Evolutionary conservation across 2,888 invertebrate species (phyloP), one percentile per base, ranked within the genome.

Genomic region (Leistus spinibarbis): DNA sequence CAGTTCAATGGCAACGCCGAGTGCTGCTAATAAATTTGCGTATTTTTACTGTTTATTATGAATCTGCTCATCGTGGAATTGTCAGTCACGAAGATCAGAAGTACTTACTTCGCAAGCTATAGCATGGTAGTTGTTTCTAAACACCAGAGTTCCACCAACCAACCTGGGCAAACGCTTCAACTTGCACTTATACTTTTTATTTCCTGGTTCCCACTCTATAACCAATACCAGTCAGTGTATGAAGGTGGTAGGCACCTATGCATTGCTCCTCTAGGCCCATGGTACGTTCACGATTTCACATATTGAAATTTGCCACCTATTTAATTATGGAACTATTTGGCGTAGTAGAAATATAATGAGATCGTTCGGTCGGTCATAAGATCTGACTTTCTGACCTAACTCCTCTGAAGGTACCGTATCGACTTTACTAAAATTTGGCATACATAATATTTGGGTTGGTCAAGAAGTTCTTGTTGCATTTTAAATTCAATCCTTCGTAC

Each of bases 71-170:
- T 17, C 16, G 64, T 23, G 16, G 27, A 20, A 64, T 22, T 23
- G 64, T 64, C 64, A 64, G 64, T 64, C 64, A 64, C 27, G 64
- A 60, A 60, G 60, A 60, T 19, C 60, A 40, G 40, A 40, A 40
- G 40, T 40, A 10, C 40, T 40, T 40, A 10, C 40, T 40, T 5
- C 40, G 40, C 13, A 40, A 40, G 13, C 40, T 40, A 40, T 40
- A 40, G 40, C 19, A 22, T 60, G 60, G 60, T 60, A 60, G 60
- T 60, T 60, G 60, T 60, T 40, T 40, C 40, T 40, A 40, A 40
- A 40, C 40, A 40, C 40, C 40, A 40, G 40, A 40, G 5, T 40
- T 13, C 7, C 7, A 2, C 40, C 40, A 40, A 13, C 4, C 40
- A 40, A 40, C 10, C 40, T 10, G n/a, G 13, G 7, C 40, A 40